Base-by-base conservation (phyloP, 2,113 vertebrate genomes). In the Clupea harengus region DNA sequence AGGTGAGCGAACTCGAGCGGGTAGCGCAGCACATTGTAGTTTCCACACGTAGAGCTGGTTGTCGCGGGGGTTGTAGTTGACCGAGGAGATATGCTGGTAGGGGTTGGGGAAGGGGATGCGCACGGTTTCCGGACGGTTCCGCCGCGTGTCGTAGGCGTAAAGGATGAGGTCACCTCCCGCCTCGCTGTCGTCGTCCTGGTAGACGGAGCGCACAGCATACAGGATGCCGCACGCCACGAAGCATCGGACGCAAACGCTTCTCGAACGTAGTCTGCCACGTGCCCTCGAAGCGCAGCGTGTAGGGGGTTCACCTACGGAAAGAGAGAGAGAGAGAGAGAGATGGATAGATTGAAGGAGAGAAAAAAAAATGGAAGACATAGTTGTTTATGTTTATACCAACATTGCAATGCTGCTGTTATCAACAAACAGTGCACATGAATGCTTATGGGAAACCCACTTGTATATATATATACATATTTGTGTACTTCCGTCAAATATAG, bases 21-120 rank as follows among this genome's bases (percentile, higher is more conserved):
- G 89, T 99, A 99, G 89, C 97, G 95, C 87, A 99, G 94, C 85
- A 99, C 94, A 13, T 98, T 97, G 88, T 97, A 97, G 94, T 99
- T 99, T 99, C 98, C 98, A 99, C 81, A 99, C 97, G 10, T 98
- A 99, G 0, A 99, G 95, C 90, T 98, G 97, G 91, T 98, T 98
- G 93, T 99, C 98, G 2, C 98, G 93, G 2, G 98, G 98, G 92
- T 99, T 99, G 95, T 99, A 99, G 87, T 96, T 97, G 6, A 98
- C 96, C 6, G 98, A 99, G 2, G 97, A 97, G 81, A 99, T 96
- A 86, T 96, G 98, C 93, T 97, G 97, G 94, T 99, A 99, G 0
- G 97, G 97, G 92, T 99, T 99, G 86, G 98, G 98, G 91, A 99
- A 99, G 1, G 97, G 92, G 52, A 99, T 93, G 39, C 94, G 93